phyloP scores from a whole-genome alignment of 2,113 vertebrate species.

The Entomyzon cyanotis region DNA sequence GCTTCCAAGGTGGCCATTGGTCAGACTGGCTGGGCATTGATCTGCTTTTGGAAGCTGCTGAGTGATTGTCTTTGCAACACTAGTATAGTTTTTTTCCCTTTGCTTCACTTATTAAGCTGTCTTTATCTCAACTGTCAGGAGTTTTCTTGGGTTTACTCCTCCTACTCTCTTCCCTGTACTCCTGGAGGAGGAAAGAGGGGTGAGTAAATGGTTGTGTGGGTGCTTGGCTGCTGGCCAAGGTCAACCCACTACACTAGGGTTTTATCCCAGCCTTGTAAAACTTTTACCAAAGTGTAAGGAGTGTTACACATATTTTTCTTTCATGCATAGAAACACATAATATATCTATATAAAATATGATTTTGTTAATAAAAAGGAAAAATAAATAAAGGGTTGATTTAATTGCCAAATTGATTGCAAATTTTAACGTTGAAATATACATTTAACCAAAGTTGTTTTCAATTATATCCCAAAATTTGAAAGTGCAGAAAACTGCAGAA shows the following conservation, averaged over 20 bases:
- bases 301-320: neutral
- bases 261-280: neutral
- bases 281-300: neutral
- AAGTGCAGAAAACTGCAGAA: neutral
- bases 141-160: neutral
- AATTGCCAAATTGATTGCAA: neutral
- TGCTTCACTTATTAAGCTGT: neutral
- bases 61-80: neutral
- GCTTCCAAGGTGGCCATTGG: neutral
- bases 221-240: neutral
- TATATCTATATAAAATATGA: neutral
- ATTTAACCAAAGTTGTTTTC: neutral
- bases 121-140: neutral
- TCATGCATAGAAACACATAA: neutral
- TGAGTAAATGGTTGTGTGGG: neutral
- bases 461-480: neutral
- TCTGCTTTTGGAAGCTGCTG: neutral
- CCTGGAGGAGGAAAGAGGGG: neutral
- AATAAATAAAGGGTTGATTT: neutral
- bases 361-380: neutral
- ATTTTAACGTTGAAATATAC: neutral
- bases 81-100: neutral
- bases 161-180: neutral
- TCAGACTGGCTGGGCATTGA: neutral
- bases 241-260: neutral